Evolutionary conservation across 2,888 invertebrate genomes (phyloP), one percentile per base, ranked within the genome.

Genomic region (Drosophila demipolita): DNA sequence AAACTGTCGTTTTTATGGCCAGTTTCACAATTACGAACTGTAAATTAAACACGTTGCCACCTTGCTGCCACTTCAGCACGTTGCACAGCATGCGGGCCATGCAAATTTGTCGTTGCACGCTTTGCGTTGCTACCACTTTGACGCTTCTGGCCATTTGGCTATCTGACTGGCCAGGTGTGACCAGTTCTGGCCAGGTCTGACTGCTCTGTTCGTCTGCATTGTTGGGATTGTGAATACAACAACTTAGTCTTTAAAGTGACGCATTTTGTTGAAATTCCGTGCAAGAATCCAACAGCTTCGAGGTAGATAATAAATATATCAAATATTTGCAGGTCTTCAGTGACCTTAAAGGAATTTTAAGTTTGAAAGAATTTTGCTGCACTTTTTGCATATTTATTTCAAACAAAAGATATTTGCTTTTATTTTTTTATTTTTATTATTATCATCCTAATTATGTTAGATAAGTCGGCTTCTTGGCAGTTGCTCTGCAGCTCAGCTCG

Each of bases 31-130:
- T 76, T 69, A 73, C 66, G 53, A 73, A 49, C 33, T 60, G 59
- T 50, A 75, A 79, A 75, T 72, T 76, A 66, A 79, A 67, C 73
- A 73, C 73, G 65, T 79, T 75, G 69, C 58, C 65, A 66, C 55
- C 23, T 29, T 52, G 55, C 29, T 58, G 49, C 58, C 29, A 29
- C 29, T n/a, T 20, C 50, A n/a, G 52, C 45, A 45, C 45, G 15
- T 45, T 23, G 20, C 45, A 45, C 20, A 45, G 66, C 73, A 66
- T 76, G 78, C 72, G 72, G 52, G 63, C 45, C 45, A 77, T 76
- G 78, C 60, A 77, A 75, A 75, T 72, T 55, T 77, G 72, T 66
- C 42, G 48, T n/a, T 29, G 29, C 29, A 29, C 29, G 23, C 65
- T 60, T 40, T n/a, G 58, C 58, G 33, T 64, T 66, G 57, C 38